Evolutionary conservation across 92 coral and sea anemone species (phyloP).

Genomic region (Plumapathes pennacea): DNA sequence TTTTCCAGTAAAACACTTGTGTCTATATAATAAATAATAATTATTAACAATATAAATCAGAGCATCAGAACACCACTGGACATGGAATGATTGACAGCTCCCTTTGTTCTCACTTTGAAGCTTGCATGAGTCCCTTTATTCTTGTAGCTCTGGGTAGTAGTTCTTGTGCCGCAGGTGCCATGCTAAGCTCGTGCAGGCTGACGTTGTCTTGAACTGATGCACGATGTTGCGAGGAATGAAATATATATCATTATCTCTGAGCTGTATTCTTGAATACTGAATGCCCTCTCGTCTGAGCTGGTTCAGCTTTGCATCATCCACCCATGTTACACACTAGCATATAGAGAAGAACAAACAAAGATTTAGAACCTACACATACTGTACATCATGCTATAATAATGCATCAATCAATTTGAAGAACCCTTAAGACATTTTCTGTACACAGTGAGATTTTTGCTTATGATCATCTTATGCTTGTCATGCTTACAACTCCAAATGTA

Average conservation of each 20-base stretch:
- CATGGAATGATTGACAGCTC: no score
- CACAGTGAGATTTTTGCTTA: neutral
- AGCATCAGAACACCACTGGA: no score
- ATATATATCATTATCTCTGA: conserved; percentile 96
- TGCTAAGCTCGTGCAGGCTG: conserved; percentile 94
- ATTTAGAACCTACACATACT: neutral
- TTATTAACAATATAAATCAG: no score
- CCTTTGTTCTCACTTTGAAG: no score
- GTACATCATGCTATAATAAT: no score
- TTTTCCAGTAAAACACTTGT: no score
- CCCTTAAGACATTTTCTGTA: no score
- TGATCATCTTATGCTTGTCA: neutral
- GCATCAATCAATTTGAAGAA: no score
- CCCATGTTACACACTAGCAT: conserved; percentile 90
- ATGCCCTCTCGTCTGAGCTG: conserved; percentile 93
- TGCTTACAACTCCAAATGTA: neutral
- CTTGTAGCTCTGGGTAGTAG: conserved; percentile 69
- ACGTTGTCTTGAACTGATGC: conserved; percentile 93
- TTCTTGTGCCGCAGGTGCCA: conserved; percentile 98
- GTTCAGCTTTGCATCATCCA: conserved; percentile 96
- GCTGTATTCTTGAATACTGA: conserved; percentile 63
- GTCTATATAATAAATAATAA: no score
- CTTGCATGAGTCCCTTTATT: conserved; percentile 5
- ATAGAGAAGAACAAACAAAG: neutral
- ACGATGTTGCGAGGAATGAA: conserved; percentile 95